Evolutionary conservation across 2,113 vertebrate genomes (phyloP).

Genomic region (Melanocharis versteri): DNA sequence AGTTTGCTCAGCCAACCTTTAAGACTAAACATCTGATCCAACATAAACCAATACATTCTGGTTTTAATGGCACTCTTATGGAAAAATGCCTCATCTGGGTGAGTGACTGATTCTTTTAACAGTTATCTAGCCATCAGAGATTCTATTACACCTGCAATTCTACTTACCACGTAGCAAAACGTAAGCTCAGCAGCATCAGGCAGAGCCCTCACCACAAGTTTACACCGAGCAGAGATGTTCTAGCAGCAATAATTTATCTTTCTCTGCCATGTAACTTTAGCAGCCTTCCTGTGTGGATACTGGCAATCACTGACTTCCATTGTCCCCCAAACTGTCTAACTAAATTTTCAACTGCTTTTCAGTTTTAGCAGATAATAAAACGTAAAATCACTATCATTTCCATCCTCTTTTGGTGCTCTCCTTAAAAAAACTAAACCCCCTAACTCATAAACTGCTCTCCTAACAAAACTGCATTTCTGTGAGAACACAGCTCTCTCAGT

Average conservation of each 20-base stretch:
- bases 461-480: background rate
- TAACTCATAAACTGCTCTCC: background rate
- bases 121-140: background rate
- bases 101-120: background rate
- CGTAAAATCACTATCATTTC: background rate
- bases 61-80: background rate
- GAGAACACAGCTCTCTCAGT: background rate
- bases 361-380: conserved; percentile 55
- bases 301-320: conserved; percentile 50
- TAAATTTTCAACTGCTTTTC: conserved; percentile 53
- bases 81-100: background rate
- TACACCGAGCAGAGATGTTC: background rate
- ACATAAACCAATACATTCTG: background rate
- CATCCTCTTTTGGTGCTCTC: background rate
- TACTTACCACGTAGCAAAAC: background rate
- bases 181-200: background rate
- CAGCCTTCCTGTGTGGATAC: conserved; percentile 44
- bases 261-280: conserved; percentile 49
- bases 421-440: background rate
- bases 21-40: background rate
- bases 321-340: conserved; percentile 57
- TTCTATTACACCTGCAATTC: background rate
- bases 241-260: conserved; percentile 53
- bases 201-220: background rate
- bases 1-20: background rate